Evolutionary conservation across 1,140 invertebrate species (phyloP), one percentile per base, ranked within the genome.

Genomic region (Drosophila repletoides): DNA sequence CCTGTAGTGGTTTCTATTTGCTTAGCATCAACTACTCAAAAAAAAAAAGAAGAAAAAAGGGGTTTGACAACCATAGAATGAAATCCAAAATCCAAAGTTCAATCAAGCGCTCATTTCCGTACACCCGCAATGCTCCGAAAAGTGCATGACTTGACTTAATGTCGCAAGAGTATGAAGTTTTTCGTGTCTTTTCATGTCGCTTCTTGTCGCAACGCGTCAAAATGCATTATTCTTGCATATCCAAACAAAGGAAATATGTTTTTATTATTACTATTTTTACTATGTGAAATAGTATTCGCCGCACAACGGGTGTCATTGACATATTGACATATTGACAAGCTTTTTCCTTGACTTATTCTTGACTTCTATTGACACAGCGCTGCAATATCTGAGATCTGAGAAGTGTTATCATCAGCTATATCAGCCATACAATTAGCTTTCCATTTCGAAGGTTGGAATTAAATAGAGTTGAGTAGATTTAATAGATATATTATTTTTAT

Each of bases 321-420:
- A 24, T 36, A 53, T 40, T 53, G 51, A 53, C 51, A 53, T 36
- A 9, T 0, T 1, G n/a, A 40, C 51, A 53, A 53, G 51, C 34
- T 36, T 41, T 26, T 53, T 26, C 34, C 49, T 14, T 15, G 22
- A 17, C 49, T 53, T 36, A 53, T 53, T 40, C 22, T 28, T 22
- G 7, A 5, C 31, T n/a, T n/a, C n/a, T n/a, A n/a, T n/a, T n/a
- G n/a, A 6, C 4, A 22, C 7, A n/a, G 24, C 36, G 38, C 22
- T 17, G 26, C 34, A 38, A n/a, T n/a, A n/a, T n/a, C n/a, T 36
- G 9, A 34, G 21, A 40, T 19, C 36, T 40, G 7, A n/a, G n/a
- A 19, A 53, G 36, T 29, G 48, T 26, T 51, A 26, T 24, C 19
- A 51, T 36, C 19, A 34, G 29, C 24, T 24, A 31, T 22, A 51